These are phyloP conservation scores for Ammospiza nelsoni DNA, from an alignment of 2,113 vertebrate genomes.

Conservation along the genomic window DNA sequence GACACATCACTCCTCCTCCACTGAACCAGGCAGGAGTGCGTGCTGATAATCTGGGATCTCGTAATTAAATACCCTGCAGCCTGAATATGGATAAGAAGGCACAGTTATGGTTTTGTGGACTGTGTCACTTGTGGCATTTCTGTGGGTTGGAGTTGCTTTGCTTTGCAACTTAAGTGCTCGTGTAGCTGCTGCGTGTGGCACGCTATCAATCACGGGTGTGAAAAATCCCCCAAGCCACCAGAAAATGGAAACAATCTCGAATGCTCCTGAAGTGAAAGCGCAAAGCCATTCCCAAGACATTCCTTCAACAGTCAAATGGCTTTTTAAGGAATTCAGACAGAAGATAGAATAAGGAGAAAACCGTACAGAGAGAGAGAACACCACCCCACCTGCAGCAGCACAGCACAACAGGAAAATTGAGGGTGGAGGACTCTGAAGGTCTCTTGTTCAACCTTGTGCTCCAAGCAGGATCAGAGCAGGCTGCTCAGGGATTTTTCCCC, in stretches of 20 bases:
- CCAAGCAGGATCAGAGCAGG: neutral
- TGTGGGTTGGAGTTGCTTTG: neutral
- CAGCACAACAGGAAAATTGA: neutral
- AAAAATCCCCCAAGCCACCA: constrained; percentile 38
- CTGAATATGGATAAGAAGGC: neutral
- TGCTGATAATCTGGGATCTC: constrained; percentile 28
- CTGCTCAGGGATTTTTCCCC: neutral
- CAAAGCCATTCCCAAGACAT: constrained; percentile 46
- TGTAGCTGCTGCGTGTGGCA: neutral
- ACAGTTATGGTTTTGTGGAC: neutral
- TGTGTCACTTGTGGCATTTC: constrained; percentile 11
- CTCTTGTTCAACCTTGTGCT: neutral
- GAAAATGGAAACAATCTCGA: constrained; percentile 44
- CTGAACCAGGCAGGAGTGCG: neutral
- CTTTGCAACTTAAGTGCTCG: neutral
- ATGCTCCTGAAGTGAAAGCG: constrained; percentile 29
- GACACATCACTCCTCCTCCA: neutral
- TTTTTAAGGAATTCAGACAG: constrained; percentile 20
- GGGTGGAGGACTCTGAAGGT: neutral
- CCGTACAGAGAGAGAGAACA: neutral
- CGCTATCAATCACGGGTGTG: neutral
- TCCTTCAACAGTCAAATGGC: neutral
- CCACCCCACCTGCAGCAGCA: neutral
- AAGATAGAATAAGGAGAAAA: neutral
- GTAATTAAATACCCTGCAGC: constrained; percentile 48